phyloP scores from a whole-genome alignment of 2,888 invertebrate species.

The Epiblema foenella region DNA sequence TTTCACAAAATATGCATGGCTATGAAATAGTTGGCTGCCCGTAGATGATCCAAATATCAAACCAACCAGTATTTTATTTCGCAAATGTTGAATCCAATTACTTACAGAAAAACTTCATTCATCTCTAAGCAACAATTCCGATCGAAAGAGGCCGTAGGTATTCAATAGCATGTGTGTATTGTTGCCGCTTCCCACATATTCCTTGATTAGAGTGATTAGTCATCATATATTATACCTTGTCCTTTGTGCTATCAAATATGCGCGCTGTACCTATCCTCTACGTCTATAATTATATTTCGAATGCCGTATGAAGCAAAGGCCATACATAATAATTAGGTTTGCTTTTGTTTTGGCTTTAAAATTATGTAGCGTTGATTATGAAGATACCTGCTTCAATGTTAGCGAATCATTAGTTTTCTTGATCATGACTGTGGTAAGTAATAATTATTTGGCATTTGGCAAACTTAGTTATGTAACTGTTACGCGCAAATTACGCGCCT shows the following conservation, averaged over 20 bases:
- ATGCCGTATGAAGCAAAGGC: conserved; percentile 21
- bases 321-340: conserved; percentile 28
- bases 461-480: neutral
- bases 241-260: conserved; percentile 34
- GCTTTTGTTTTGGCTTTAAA: conserved; percentile 8
- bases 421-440: neutral
- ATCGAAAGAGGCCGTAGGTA: conserved; percentile 28
- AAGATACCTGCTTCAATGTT: neutral
- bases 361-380: conserved; percentile 1
- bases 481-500: neutral
- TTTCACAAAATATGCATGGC: neutral
- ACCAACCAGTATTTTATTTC: neutral
- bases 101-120: conserved; percentile 4
- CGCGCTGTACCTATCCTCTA: conserved; percentile 21
- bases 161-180: conserved; percentile 46
- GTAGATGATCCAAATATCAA: neutral
- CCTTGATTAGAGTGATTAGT: conserved; percentile 42
- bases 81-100: neutral
- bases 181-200: conserved; percentile 49
- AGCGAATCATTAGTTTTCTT: neutral
- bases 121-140: conserved; percentile 12
- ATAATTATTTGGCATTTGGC: neutral
- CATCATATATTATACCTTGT: conserved; percentile 44
- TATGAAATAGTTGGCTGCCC: too few species aligned
- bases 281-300: conserved; percentile 38